These are phyloP conservation scores for Cacatua alba DNA, from an alignment of 2,113 vertebrate species.

Conservation along the genomic window DNA sequence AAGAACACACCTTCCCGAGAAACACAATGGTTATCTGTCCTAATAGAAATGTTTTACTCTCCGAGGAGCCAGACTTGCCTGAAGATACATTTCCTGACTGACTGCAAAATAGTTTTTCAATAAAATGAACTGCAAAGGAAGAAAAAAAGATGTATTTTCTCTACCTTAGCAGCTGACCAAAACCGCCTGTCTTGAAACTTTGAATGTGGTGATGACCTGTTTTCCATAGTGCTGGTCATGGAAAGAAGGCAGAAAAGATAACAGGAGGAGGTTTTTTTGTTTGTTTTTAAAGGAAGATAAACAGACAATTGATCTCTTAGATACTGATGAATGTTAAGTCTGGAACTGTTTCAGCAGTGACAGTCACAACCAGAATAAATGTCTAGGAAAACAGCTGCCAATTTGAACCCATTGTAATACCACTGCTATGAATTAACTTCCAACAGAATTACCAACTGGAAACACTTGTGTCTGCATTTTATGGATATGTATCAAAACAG, in stretches of 20 bases:
- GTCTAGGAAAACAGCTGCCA: not conserved
- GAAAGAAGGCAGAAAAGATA: not conserved
- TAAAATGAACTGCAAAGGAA: not conserved
- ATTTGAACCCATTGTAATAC: not conserved
- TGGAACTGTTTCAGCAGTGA: not conserved
- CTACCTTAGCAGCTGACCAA: slow-evolving; percentile 90
- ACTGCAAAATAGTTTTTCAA: not conserved
- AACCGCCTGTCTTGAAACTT: slow-evolving; percentile 87
- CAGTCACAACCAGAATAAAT: not conserved
- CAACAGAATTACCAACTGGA: not conserved
- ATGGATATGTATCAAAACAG: not conserved
- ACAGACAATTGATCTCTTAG: not conserved
- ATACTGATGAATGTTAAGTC: not conserved
- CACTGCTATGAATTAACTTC: not conserved
- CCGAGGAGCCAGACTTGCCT: not conserved
- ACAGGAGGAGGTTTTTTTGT: not conserved
- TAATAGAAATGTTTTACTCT: not conserved
- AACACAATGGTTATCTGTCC: not conserved
- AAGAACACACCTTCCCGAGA: not conserved
- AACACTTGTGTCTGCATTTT: not conserved
- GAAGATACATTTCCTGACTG: not conserved
- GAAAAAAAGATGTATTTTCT: not conserved
- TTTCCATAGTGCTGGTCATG: slow-evolving; percentile 78
- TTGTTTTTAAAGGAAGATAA: not conserved
- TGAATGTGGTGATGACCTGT: slow-evolving; percentile 76